These are phyloP conservation scores for Amazona guildingii DNA, from an alignment of 2,113 vertebrate species.

Conservation along the genomic window DNA sequence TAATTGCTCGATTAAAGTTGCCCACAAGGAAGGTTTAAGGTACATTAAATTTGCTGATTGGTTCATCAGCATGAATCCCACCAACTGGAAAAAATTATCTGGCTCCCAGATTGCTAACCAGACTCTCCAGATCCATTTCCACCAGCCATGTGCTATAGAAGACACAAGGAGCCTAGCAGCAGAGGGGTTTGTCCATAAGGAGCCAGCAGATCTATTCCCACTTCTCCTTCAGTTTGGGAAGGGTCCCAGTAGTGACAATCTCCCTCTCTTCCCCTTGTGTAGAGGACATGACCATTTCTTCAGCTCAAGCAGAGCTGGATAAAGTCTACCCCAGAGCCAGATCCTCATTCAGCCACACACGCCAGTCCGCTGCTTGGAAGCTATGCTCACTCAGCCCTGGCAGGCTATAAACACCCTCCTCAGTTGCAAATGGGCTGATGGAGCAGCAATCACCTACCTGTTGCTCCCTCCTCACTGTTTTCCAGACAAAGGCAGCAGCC, in stretches of 20 bases:
- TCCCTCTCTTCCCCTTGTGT: not conserved
- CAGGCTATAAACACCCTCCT: not conserved
- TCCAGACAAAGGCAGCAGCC: not conserved
- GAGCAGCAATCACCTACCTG: not conserved
- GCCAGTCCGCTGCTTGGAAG: not conserved
- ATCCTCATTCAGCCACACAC: not conserved
- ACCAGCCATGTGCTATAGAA: not conserved
- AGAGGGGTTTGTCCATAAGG: not conserved
- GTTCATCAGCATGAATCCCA: slow-evolving; percentile 40
- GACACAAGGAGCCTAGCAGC: not conserved
- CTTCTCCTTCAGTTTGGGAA: not conserved
- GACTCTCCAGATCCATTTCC: not conserved
- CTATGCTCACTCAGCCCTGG: not conserved
- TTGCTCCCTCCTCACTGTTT: not conserved
- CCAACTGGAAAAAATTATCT: slow-evolving; percentile 38
- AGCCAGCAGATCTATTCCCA: not conserved
- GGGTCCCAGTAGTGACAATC: not conserved
- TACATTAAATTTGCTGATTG: slow-evolving; percentile 61
- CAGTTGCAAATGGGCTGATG: not conserved
- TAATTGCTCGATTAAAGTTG: slow-evolving; percentile 55
- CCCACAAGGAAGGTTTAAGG: slow-evolving; percentile 57
- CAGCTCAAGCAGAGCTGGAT: not conserved
- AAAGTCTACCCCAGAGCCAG: not conserved
- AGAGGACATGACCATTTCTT: not conserved
- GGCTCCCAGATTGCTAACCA: slow-evolving; percentile 21